phyloP scores from a whole-genome alignment of 2,888 invertebrate genomes.

The Colostygia pectinataria region DNA sequence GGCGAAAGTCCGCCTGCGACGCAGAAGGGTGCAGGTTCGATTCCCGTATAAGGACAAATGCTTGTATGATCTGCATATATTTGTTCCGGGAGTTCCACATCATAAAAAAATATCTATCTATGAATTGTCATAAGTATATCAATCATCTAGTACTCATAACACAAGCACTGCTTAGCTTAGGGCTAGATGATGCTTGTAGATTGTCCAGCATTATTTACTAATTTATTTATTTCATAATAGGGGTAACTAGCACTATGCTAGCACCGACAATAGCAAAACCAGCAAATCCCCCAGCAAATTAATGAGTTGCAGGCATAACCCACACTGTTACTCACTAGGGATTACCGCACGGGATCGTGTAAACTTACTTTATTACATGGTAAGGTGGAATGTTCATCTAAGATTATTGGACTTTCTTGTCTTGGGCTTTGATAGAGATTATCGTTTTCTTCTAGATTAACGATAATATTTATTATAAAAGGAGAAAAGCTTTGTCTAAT shows the following conservation, averaged over 20 bases:
- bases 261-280: conserved; percentile 10
- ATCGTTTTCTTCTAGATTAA: conserved; percentile 14
- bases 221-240: too few species aligned
- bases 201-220: too few species aligned
- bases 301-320: conserved; percentile 52
- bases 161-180: too few species aligned
- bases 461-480: not conserved
- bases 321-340: conserved; percentile 52
- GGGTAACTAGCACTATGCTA: too few species aligned
- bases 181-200: too few species aligned
- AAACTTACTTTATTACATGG: conserved; percentile 50
- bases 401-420: conserved; percentile 28
- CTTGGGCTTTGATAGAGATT: conserved; percentile 4
- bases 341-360: conserved; percentile 50
- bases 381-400: conserved; percentile 30
- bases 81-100: too few species aligned
- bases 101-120: too few species aligned
- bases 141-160: too few species aligned
- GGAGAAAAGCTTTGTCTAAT: not conserved
- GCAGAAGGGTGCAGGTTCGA: too few species aligned
- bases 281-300: conserved; percentile 54
- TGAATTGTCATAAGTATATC: not conserved
- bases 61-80: too few species aligned
- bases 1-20: too few species aligned
- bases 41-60: too few species aligned